Conservation (phyloP, 2,888 invertebrate genomes). For the Lamellibrachia columna region DNA sequence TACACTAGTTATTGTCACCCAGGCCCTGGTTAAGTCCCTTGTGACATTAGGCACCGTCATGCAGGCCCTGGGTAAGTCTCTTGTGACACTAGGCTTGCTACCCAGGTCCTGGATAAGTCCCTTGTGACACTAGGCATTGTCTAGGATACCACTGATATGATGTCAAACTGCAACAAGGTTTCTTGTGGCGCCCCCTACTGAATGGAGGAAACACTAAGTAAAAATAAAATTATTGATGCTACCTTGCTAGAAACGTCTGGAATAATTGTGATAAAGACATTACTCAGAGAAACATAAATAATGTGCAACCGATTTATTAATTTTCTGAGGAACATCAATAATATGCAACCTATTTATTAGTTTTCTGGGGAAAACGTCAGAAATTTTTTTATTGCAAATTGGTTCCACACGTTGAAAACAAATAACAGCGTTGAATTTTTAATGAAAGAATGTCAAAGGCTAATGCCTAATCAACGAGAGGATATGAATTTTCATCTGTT, state of each 20-base stretch:
- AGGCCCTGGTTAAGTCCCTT: slow-evolving; percentile 71
- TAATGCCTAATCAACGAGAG: background rate
- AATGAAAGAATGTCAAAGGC: background rate
- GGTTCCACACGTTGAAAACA: background rate
- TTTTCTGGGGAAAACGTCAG: background rate
- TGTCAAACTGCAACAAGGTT: background rate
- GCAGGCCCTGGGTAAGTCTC: slow-evolving; percentile 80
- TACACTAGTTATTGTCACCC: too few relatives aligned
- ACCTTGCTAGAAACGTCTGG: background rate
- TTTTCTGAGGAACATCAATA: background rate
- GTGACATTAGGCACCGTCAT: slow-evolving; percentile 85
- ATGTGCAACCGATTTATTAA: background rate
- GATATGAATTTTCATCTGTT: background rate
- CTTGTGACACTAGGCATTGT: too few relatives aligned
- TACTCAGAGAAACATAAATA: background rate
- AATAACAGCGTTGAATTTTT: background rate
- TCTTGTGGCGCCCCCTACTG: background rate
- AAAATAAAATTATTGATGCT: background rate
- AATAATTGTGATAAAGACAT: background rate
- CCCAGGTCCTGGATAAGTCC: too few relatives aligned
- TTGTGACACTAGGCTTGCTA: slow-evolving; percentile 76
- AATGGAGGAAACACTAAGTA: background rate
- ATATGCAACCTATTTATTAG: background rate
- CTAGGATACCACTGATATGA: background rate
- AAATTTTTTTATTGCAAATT: slow-evolving; percentile 19